phyloP scores from a whole-genome alignment of 2,113 vertebrate genomes.

The Dromaius novaehollandiae region DNA sequence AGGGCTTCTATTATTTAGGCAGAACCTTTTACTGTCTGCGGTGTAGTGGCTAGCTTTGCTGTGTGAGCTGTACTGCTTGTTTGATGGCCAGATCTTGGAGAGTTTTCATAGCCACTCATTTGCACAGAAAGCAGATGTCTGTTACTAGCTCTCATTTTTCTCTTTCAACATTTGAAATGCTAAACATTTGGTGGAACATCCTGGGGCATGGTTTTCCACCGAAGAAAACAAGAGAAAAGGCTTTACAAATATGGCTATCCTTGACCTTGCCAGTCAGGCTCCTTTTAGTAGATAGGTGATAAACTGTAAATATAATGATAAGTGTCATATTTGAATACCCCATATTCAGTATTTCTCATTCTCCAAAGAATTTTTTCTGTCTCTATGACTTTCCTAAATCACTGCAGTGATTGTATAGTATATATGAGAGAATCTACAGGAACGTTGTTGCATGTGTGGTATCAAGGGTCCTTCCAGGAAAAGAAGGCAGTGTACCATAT shows the following conservation, averaged over 20 bases:
- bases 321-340: background rate
- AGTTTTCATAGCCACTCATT: background rate
- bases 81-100: background rate
- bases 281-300: background rate
- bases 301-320: background rate
- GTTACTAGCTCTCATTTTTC: background rate
- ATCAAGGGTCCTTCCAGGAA: background rate
- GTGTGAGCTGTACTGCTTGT: background rate
- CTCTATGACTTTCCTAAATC: background rate
- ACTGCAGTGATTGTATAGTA: background rate
- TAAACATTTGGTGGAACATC: background rate
- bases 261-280: background rate
- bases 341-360: background rate
- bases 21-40: constrained; percentile 3
- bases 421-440: background rate
- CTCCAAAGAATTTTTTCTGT: background rate
- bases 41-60: background rate
- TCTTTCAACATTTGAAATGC: background rate
- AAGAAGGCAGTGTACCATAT: background rate
- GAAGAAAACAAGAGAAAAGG: background rate
- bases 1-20: background rate
- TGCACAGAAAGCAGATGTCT: background rate
- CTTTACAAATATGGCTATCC: background rate
- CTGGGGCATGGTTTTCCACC: background rate
- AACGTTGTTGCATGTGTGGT: background rate